phyloP scores from a whole-genome alignment of 1,140 invertebrate genomes.

The Apis dorsata region DNA sequence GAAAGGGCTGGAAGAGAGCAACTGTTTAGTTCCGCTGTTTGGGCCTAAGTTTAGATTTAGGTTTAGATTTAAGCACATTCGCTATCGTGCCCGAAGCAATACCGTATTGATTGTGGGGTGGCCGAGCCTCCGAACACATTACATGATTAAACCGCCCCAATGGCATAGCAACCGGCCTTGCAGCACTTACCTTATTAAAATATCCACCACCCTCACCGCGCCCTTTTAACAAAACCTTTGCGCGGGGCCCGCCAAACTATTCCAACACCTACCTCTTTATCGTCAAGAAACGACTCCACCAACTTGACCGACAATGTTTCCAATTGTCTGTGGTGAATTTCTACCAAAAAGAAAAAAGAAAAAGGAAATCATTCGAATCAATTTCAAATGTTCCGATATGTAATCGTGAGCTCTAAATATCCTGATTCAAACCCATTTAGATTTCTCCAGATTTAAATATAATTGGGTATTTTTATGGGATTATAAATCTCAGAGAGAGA shows the following conservation, averaged over 20 bases:
- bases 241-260: slow-evolving; percentile 54
- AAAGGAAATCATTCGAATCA: too few relatives aligned
- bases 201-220: slow-evolving; percentile 73
- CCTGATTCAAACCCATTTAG: too few relatives aligned
- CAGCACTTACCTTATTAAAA: slow-evolving; percentile 81
- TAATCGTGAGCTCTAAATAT: too few relatives aligned
- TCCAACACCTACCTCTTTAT: slow-evolving; percentile 46
- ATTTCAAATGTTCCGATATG: too few relatives aligned
- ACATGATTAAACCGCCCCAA: slow-evolving; percentile 80
- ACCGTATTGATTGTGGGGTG: slow-evolving; percentile 78
- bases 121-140: slow-evolving; percentile 79
- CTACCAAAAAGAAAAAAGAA: too few relatives aligned
- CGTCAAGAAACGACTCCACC: slow-evolving; percentile 44
- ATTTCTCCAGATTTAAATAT: too few relatives aligned
- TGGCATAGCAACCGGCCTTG: slow-evolving; percentile 73
- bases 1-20: background rate
- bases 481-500: too few relatives aligned
- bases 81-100: slow-evolving; percentile 76
- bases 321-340: background rate
- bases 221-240: slow-evolving; percentile 68
- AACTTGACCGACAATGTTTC: background rate
- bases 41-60: slow-evolving; percentile 55
- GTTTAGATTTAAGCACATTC: slow-evolving; percentile 74
- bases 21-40: slow-evolving; percentile 31
- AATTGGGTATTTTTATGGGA: too few relatives aligned